Percentiles rank a stretch among this genome's conserved stretches.
These are phyloP conservation scores for Drosophila nebulosa DNA, from an alignment of 1,140 invertebrate genomes.

Conservation along the genomic window DNA sequence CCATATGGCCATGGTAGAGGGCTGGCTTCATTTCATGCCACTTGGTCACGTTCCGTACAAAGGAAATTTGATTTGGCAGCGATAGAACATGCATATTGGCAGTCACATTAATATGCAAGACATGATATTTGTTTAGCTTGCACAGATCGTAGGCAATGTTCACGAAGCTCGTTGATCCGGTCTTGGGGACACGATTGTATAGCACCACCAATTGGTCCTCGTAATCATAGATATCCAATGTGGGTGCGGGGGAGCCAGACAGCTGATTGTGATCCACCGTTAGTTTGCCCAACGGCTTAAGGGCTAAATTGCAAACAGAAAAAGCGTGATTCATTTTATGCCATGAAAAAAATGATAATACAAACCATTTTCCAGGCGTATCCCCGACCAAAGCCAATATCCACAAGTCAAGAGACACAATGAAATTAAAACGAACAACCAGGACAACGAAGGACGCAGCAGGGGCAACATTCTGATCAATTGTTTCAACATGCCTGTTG, in stretches of 20 bases:
- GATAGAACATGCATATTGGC: conserved; percentile 97
- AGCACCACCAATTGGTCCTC: conserved; percentile 90
- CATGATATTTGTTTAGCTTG: conserved; percentile 94
- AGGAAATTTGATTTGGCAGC: conserved; percentile 94
- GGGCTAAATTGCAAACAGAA: conserved; percentile 16
- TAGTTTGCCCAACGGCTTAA: conserved; percentile 51
- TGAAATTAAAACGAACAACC: conserved; percentile 48
- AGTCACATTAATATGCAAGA: conserved; percentile 98
- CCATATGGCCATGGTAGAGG: conserved; percentile 98
- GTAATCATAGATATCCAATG: conserved; percentile 59
- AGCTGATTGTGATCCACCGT: conserved; percentile 1
- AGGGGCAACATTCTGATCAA: conserved; percentile 59
- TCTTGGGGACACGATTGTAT: conserved; percentile 99
- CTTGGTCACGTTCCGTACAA: conserved; percentile 93
- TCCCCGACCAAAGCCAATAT: conserved; percentile 59
- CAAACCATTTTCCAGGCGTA: conserved; percentile 51
- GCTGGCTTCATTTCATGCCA: conserved; percentile 95
- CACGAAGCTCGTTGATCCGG: conserved; percentile 99
- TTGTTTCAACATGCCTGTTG: conserved; percentile 48
- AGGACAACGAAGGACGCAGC: conserved; percentile 53
- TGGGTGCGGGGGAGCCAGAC: neutral
- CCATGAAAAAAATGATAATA: neutral
- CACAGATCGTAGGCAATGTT: conserved; percentile 98
- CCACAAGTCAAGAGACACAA: conserved; percentile 54
- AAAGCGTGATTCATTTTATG: neutral